Conservation (phyloP, 2,797 vertebrate species). For the Acestrorhynchus altus region DNA sequence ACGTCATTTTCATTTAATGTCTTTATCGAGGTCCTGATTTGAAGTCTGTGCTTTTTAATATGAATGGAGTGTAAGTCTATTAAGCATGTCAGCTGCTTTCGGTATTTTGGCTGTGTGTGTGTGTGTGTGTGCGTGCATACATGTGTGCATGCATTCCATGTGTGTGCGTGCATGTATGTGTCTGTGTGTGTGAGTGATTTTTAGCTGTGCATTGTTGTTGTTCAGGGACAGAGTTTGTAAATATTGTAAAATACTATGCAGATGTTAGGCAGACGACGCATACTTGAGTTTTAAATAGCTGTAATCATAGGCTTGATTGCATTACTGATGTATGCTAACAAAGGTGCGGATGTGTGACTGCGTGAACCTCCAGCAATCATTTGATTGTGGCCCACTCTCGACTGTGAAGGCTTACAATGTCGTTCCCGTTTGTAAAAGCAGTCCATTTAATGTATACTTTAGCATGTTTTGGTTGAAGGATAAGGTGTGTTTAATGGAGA, state of each 20-base stretch:
- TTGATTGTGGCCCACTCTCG: slow-evolving; percentile 43
- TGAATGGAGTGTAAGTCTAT: background rate
- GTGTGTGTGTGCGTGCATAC: slow-evolving; percentile 3
- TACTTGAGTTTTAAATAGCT: slow-evolving; percentile 74
- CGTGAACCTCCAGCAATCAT: slow-evolving; percentile 40
- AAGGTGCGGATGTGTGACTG: slow-evolving; percentile 56
- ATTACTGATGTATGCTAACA: slow-evolving; percentile 68
- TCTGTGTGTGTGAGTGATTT: slow-evolving; percentile 4
- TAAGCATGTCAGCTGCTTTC: slow-evolving; percentile 18
- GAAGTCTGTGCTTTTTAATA: background rate
- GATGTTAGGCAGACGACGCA: slow-evolving; percentile 49
- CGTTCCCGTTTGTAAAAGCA: slow-evolving; percentile 22
- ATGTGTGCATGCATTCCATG: too few species aligned
- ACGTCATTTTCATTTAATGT: background rate
- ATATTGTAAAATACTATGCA: slow-evolving; percentile 43
- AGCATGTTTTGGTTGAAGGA: background rate
- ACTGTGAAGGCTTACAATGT: background rate
- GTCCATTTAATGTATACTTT: slow-evolving; percentile 3
- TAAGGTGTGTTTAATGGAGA: background rate
- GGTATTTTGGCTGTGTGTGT: slow-evolving; percentile 27
- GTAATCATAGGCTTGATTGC: slow-evolving; percentile 71
- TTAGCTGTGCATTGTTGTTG: slow-evolving; percentile 10
- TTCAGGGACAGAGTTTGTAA: slow-evolving; percentile 42
- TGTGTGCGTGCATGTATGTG: background rate
- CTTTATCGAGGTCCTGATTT: background rate